Evolutionary conservation across 2,113 vertebrate genomes (phyloP).

Genomic region (Forbesichthys agassizii): DNA sequence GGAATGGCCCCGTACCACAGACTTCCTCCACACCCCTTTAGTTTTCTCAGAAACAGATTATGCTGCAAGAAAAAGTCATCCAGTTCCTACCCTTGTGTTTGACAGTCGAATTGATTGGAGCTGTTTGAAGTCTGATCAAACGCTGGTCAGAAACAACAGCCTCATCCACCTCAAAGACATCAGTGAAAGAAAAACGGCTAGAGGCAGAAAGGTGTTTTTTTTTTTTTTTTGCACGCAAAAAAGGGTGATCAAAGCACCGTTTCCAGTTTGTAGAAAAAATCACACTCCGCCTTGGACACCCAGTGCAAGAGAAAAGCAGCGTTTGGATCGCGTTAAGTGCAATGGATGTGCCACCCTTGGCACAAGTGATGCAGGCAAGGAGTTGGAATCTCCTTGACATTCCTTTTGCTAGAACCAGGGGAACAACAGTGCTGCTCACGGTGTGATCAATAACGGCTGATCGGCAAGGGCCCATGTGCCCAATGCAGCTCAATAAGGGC

Average conservation of each 20-base stretch:
- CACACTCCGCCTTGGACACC: background rate
- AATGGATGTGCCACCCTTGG: background rate
- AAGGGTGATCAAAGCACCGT: slow-evolving; percentile 14
- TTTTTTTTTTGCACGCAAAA: background rate
- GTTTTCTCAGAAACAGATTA: background rate
- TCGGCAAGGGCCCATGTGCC: slow-evolving; percentile 27
- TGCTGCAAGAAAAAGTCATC: background rate
- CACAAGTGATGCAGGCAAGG: slow-evolving; percentile 15
- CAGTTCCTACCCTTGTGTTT: background rate
- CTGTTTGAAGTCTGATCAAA: slow-evolving; percentile 14
- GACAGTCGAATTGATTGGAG: slow-evolving; percentile 12
- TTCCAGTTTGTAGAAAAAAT: slow-evolving; percentile 12
- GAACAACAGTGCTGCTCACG: slow-evolving; percentile 12
- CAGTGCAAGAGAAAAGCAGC: background rate
- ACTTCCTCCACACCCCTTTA: slow-evolving; percentile 10
- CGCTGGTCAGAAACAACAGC: slow-evolving; percentile 24
- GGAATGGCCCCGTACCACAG: slow-evolving; percentile 16
- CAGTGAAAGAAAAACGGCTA: background rate
- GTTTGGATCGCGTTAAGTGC: background rate
- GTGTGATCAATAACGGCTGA: slow-evolving; percentile 37
- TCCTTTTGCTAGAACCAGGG: background rate
- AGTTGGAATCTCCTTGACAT: background rate
- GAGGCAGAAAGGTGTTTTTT: background rate
- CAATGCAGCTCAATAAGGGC: slow-evolving; percentile 13
- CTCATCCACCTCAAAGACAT: background rate